Evolutionary conservation across 2,888 invertebrate species (phyloP), one percentile per base, ranked within the genome.

Genomic region (Napeogenes sylphis): DNA sequence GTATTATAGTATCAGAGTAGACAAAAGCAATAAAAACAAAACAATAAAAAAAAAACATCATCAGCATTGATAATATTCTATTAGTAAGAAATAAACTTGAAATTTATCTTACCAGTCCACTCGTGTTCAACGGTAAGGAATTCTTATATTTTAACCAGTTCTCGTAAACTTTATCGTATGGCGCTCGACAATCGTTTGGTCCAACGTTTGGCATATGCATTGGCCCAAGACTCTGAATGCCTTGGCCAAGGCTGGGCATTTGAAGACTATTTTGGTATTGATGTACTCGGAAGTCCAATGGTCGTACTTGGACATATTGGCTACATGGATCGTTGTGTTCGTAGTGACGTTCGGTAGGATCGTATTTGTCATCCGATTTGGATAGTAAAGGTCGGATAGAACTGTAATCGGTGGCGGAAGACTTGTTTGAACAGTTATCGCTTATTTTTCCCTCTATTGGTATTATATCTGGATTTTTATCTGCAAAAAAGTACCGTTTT

Each of bases 111-210:
- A 90, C 90, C 84, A 90, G 77, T 59, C 86, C 87, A 66, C 81
- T 84, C 0, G 89, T 90, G 70, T 89, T 87, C 62, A 90, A 73
- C 2, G 90, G 88, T 75, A 90, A 80, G 73, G 89, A 85, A 62
- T 90, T 89, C 62, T 90, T 90, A 75, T 90, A 83, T 81, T 93
- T 88, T 86, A 93, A 68, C 90, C 91, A 89, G 84, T 93, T 84
- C 75, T 91, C 83, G 76, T 91, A 88, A 66, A 93, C 85, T 67
- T 90, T 84, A 68, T 90, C 83, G 78, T 88, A 86, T 0, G 83
- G 82, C 55, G 73, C 71, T 68, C 88, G 83, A 47, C 87, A 87
- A 30, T 88, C 87, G 8, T 69, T 66, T 8, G 69, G 64, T 8
- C 69, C 66, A 56, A 68, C 35, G 21, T 63, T 67, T 59, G 64